A percentile compares a stretch with the other conserved stretches of the same genome.
phyloP scores from a whole-genome alignment of 2,113 vertebrate species.

The Dasyprocta punctata region DNA sequence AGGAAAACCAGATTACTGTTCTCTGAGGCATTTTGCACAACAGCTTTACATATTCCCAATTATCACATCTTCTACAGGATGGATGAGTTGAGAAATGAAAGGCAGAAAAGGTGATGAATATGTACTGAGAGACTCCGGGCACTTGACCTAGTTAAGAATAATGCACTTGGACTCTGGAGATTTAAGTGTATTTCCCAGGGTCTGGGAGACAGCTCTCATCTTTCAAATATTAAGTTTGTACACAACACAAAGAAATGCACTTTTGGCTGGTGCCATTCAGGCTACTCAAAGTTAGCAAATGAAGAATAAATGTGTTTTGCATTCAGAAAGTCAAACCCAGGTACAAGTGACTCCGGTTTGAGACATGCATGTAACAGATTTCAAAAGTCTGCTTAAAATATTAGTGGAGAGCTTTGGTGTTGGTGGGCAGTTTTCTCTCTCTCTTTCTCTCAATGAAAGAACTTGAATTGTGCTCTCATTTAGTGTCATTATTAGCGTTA shows the following conservation, averaged over 20 bases:
- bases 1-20: neutral
- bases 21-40: neutral
- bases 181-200: neutral
- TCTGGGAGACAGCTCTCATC: neutral
- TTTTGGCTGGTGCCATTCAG: rapidly evolving
- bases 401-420: rapidly evolving
- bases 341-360: neutral
- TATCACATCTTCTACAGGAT: conserved; percentile 52
- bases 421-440: neutral
- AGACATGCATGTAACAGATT: rapidly evolving
- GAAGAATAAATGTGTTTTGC: neutral
- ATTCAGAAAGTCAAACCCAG: neutral
- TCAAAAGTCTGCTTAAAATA: neutral
- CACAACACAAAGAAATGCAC: neutral
- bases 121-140: neutral
- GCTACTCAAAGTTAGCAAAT: neutral
- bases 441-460: neutral
- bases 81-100: conserved; percentile 47
- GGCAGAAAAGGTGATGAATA: neutral
- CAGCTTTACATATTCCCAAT: conserved; percentile 14
- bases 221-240: conserved; percentile 20
- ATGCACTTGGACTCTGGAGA: neutral
- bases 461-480: neutral
- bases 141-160: conserved; percentile 54
- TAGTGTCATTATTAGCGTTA: neutral